Evolutionary conservation across 2,888 invertebrate species (phyloP).

Genomic region (Sesamia inferens): DNA sequence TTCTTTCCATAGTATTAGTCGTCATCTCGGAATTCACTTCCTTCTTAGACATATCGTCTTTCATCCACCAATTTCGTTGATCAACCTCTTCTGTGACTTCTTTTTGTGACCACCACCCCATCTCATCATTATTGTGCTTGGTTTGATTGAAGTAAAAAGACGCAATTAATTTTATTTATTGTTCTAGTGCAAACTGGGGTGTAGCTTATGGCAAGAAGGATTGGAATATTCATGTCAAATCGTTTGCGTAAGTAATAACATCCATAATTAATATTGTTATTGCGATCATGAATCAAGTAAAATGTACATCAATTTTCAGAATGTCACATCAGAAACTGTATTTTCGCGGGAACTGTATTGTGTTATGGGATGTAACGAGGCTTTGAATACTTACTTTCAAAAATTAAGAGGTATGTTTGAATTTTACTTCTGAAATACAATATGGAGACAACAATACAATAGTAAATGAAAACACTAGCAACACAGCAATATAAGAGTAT

Average conservation of each 20-base stretch:
- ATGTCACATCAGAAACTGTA: constrained; percentile 92
- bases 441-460: no score
- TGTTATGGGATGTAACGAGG: constrained; percentile 95
- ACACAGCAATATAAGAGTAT: no score
- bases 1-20: neutral
- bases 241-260: constrained; percentile 93
- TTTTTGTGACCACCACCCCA: no score
- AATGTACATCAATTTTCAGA: constrained; percentile 85
- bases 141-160: constrained; percentile 7
- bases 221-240: constrained; percentile 94
- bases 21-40: neutral
- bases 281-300: neutral
- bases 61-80: neutral
- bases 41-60: constrained; percentile 6
- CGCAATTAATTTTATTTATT: constrained; percentile 59
- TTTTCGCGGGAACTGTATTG: constrained; percentile 93
- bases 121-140: constrained; percentile 14
- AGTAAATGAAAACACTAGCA: no score
- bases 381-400: constrained; percentile 93
- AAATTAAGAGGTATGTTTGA: constrained; percentile 91
- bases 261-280: constrained; percentile 13
- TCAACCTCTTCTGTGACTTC: neutral
- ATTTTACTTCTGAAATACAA: neutral
- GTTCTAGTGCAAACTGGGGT: constrained; percentile 95
- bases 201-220: constrained; percentile 94